A percentile compares a stretch with the other conserved stretches of the same genome.
Conservation (phyloP, 2,797 vertebrate species). For the Coluber constrictor region DNA sequence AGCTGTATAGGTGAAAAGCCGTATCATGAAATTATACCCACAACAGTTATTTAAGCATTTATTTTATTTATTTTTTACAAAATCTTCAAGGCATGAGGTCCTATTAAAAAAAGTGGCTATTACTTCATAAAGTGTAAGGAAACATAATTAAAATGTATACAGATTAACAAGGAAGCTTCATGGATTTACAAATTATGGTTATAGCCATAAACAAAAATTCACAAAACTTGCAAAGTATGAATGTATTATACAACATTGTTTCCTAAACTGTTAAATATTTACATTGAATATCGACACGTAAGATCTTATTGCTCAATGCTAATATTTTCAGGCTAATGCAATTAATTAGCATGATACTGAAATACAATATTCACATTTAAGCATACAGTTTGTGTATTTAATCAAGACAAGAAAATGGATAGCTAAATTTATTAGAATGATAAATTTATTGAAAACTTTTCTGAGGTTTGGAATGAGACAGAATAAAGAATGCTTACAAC, state of each 20-base stretch:
- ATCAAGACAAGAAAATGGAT: neutral
- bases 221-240: slow-evolving; percentile 37
- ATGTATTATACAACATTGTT: slow-evolving; percentile 31
- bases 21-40: slow-evolving; percentile 55
- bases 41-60: slow-evolving; percentile 49
- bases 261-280: slow-evolving; percentile 53
- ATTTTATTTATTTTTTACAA: slow-evolving; percentile 48
- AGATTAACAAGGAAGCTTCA: slow-evolving; percentile 57
- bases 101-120: slow-evolving; percentile 63
- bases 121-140: slow-evolving; percentile 65
- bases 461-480: neutral
- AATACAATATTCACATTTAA: slow-evolving; percentile 24
- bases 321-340: slow-evolving; percentile 50
- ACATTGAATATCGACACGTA: slow-evolving; percentile 47
- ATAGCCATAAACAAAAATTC: slow-evolving; percentile 48
- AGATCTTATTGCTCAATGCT: slow-evolving; percentile 61
- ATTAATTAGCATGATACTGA: slow-evolving; percentile 43
- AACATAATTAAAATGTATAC: slow-evolving; percentile 51
- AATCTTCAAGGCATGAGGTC: slow-evolving; percentile 59
- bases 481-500: neutral
- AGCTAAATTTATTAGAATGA: slow-evolving; percentile 6
- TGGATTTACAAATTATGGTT: slow-evolving; percentile 51
- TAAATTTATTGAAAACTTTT: slow-evolving; percentile 4
- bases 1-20: slow-evolving; percentile 10
- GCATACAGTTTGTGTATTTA: neutral